Evolutionary conservation across 2,888 invertebrate species (phyloP).

Genomic region (Aphodius sticticus): DNA sequence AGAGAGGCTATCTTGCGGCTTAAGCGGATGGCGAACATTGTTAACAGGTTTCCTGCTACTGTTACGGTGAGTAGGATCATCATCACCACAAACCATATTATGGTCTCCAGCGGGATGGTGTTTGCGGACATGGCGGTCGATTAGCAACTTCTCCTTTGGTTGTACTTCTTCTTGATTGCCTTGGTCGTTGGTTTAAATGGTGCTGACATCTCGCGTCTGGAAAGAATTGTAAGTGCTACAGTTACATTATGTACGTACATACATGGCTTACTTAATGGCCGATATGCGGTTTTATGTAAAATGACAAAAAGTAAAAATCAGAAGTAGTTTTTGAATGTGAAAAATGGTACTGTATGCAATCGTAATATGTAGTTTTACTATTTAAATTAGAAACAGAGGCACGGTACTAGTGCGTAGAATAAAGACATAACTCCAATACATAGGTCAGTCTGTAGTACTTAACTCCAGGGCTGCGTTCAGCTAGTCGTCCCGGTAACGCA

Average conservation of each 20-base stretch:
- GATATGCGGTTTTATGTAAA: too few species aligned
- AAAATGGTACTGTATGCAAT: too few species aligned
- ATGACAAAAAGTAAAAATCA: too few species aligned
- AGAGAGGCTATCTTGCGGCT: conserved; percentile 74
- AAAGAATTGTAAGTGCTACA: not conserved
- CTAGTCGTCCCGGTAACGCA: too few species aligned
- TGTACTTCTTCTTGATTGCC: not conserved
- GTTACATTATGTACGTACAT: not conserved
- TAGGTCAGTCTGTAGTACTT: too few species aligned
- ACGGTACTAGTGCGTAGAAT: too few species aligned
- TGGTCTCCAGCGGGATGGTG: conserved; percentile 11
- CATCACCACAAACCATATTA: conserved; percentile 71
- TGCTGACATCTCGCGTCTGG: not conserved
- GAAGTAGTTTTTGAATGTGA: too few species aligned
- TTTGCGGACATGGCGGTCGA: not conserved
- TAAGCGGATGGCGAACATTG: conserved; percentile 76
- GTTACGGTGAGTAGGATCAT: conserved; percentile 71
- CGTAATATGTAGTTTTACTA: too few species aligned
- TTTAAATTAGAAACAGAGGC: too few species aligned
- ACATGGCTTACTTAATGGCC: not conserved
- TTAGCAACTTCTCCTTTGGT: conserved; percentile 9
- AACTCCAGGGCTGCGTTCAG: too few species aligned
- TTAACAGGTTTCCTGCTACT: conserved; percentile 77
- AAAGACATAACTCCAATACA: too few species aligned
- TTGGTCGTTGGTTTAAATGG: not conserved